Evolutionary conservation across 1,140 invertebrate genomes (phyloP).

Genomic region (Bombus consobrinus): DNA sequence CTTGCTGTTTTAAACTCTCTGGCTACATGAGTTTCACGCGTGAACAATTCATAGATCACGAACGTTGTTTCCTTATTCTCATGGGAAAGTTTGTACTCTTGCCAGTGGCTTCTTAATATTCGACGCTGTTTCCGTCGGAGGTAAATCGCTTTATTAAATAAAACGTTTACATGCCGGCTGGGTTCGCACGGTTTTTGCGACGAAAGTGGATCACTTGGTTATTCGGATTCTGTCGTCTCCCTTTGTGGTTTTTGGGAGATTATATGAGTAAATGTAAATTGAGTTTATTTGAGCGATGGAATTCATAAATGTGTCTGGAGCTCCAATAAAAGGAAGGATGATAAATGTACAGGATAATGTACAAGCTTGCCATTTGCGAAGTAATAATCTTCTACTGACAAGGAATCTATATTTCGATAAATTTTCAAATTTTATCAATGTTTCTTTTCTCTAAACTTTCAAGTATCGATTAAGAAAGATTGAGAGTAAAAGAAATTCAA

Average conservation of each 20-base stretch:
- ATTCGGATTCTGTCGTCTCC: not conserved
- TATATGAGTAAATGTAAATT: not conserved
- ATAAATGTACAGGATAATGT: too few relatives aligned
- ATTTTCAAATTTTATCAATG: too few relatives aligned
- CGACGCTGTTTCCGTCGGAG: not conserved
- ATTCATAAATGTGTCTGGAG: too few relatives aligned
- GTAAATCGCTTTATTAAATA: conserved; percentile 8
- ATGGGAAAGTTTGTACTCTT: not conserved
- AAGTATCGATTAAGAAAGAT: too few relatives aligned
- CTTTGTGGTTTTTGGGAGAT: not conserved
- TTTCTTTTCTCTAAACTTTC: too few relatives aligned
- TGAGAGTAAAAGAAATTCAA: too few relatives aligned
- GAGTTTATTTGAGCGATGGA: not conserved
- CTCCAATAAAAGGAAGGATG: too few relatives aligned
- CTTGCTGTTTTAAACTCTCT: not conserved
- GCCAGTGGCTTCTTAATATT: conserved; percentile 13
- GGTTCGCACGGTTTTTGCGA: not conserved
- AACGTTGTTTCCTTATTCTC: not conserved
- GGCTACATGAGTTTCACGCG: not conserved
- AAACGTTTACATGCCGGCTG: not conserved
- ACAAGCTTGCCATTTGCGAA: too few relatives aligned
- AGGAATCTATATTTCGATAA: too few relatives aligned
- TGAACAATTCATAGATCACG: conserved; percentile 35
- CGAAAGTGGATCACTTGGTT: not conserved
- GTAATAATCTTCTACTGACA: too few relatives aligned